Evolutionary conservation across 2,888 invertebrate genomes (phyloP), one percentile per base, ranked within the genome.

Genomic region (Amblyjoppa proteus): DNA sequence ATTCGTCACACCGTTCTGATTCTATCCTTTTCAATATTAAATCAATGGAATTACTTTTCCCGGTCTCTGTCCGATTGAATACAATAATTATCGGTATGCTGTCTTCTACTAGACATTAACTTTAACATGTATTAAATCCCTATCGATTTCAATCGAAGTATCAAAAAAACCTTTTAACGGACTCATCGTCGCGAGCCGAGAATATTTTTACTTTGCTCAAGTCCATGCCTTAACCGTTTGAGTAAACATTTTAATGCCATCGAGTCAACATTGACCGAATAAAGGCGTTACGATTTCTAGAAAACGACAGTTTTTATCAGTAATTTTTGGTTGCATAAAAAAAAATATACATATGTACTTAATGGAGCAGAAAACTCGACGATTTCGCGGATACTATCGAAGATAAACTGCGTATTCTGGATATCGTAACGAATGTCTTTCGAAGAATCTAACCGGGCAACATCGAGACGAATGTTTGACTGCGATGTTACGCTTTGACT

Each of bases 21-120:
- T 74, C 9, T 58, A 45, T n/a, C 11, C 28, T 66, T 73, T 66
- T 74, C 51, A n/a, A 71, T n/a, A 61, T 4, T 49, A 64, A 28
- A 28, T 9, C 49, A 38, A 45, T 5, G 2, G 2, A 56, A 34
- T 31, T 34, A n/a, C 16, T 31, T 31, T 31, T 28, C 25, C 25
- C 25, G 7, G 20, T 25, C 28, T 56, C 20, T n/a, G 25, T 20
- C 58, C 13, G 45, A 13, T 11, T 58, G 11, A 28, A 20, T 58
- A 28, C 25, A 25, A 58, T 58, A 25, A 25, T 25, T 9, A 56
- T 56, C 20, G 7, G 25, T 56, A 56, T 9, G 20, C 25, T 20
- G 56, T 25, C 56, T 9, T n/a, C 53, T 9, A 53, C 53, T 16
- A 20, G 6, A 53, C 53, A 20, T 53, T 2, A 56, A 56, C 25